Percentiles rank a stretch among this genome's conserved stretches.
phyloP scores from a whole-genome alignment of 2,797 vertebrate genomes.

The Adrianichthys oophorus region DNA sequence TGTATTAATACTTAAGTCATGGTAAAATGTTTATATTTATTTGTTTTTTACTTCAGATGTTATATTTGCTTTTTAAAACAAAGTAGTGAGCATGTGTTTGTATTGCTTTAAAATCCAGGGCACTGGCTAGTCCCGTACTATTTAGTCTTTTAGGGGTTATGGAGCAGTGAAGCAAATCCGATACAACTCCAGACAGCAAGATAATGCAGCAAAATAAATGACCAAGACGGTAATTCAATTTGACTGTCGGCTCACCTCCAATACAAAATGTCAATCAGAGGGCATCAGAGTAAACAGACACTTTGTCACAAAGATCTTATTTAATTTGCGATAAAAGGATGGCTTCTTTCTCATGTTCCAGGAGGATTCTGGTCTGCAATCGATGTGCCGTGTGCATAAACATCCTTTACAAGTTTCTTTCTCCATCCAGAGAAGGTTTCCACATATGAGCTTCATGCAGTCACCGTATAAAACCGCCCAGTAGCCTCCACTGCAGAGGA shows the following conservation, averaged over 20 bases:
- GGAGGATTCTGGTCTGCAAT: slow-evolving; percentile 21
- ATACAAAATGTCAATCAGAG: slow-evolving; percentile 43
- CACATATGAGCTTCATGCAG: slow-evolving; percentile 58
- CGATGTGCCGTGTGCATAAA: background rate
- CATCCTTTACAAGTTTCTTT: slow-evolving; percentile 29
- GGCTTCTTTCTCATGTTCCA: slow-evolving; percentile 26
- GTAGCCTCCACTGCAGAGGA: slow-evolving; percentile 39
- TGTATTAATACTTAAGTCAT: too few species aligned
- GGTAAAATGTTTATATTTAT: too few species aligned
- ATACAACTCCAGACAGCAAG: slow-evolving; percentile 27
- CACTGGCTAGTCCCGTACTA: too few species aligned
- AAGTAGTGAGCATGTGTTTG: too few species aligned
- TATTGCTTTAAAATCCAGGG: too few species aligned
- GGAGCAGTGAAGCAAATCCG: too few species aligned
- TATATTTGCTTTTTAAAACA: too few species aligned
- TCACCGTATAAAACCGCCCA: slow-evolving; percentile 32
- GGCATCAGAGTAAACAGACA: slow-evolving; percentile 25
- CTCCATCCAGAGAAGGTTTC: slow-evolving; percentile 54
- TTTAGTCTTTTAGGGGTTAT: too few species aligned
- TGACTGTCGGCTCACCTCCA: slow-evolving; percentile 40
- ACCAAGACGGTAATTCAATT: slow-evolving; percentile 47
- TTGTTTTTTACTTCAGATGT: too few species aligned
- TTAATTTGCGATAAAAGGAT: slow-evolving; percentile 32
- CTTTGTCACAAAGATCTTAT: too few species aligned
- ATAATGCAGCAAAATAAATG: slow-evolving; percentile 34